Evolutionary conservation across 2,113 vertebrate genomes (phyloP).

Genomic region (Trogon surrucura): DNA sequence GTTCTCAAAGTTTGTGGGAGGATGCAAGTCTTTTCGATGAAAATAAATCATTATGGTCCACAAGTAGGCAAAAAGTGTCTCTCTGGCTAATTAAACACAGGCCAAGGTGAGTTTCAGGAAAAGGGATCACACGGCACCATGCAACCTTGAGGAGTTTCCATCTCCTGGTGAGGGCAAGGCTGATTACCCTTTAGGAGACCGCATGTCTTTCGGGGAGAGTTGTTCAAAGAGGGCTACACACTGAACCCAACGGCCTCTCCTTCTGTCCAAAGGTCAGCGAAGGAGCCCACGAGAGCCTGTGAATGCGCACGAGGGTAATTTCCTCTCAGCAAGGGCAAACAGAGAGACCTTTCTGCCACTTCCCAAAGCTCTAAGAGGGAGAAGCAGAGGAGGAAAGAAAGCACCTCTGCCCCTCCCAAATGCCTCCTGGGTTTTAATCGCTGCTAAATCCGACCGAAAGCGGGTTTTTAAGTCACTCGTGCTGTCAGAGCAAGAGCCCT

Average conservation of each 20-base stretch:
- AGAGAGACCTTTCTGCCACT: not conserved
- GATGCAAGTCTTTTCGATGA: not conserved
- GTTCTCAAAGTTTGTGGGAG: not conserved
- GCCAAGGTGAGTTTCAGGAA: not conserved
- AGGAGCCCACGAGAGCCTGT: not conserved
- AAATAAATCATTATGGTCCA: not conserved
- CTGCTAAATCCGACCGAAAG: not conserved
- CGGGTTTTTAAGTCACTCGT: not conserved
- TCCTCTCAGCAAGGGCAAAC: not conserved
- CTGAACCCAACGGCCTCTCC: not conserved
- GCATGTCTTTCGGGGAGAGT: not conserved
- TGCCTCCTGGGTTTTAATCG: not conserved
- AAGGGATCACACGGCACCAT: not conserved
- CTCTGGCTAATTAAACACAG: not conserved
- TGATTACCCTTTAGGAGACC: not conserved
- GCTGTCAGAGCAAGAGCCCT: not conserved
- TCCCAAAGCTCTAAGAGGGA: not conserved
- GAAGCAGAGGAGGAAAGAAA: not conserved
- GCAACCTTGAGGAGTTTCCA: not conserved
- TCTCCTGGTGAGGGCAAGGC: not conserved
- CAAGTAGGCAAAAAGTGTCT: not conserved
- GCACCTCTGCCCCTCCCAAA: not conserved
- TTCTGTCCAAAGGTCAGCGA: not conserved
- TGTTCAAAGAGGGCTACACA: not conserved
- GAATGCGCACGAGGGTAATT: not conserved